Evolutionary conservation across 2,113 vertebrate genomes (phyloP), one percentile per base, ranked within the genome.

Genomic region (Beaufortia kweichowensis): DNA sequence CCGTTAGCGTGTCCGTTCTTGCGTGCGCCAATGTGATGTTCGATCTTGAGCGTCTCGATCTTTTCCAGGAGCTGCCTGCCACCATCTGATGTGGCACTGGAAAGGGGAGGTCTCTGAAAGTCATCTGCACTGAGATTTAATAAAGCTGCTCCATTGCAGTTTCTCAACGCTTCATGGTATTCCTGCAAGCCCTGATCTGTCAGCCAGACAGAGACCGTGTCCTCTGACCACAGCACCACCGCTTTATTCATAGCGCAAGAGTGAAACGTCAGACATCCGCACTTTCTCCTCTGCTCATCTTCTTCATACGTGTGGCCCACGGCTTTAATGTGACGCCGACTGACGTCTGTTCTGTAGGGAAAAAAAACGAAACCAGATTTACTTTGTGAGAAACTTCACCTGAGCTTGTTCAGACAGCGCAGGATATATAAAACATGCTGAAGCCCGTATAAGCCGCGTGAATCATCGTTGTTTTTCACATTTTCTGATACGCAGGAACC

Each of bases 1-100:
- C 94, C 94, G 0, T 95, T 96, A 84, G 85, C 85, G 0, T 95
- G 94, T 12, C 93, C 94, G 0, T 95, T 95, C 79, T 94, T 94
- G 88, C 94, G 94, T 43, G 87, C 92, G 85, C 94, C 93, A 0
- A 96, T 92, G 83, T 94, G 93, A 77, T 92, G 91, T 80, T 94
- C 92, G 83, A 95, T 91, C 79, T 93, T 93, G 62, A 95, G 81
- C 17, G 90, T 93, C 78, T 95, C 93, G 0, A 95, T 91, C 91
- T 93, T 92, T 83, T 93, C 89, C 79, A 96, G 56, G 1, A 96
- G 88, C 53, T 91, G 88, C 81, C 91, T 89, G 0, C 95, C 94
- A 0, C 88, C 91, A 82, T 96, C 94, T 0, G 94, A 91, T 11
- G 93, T 90, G 67, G 95, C 89, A 10, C 89, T 88, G 6, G 86